These are phyloP conservation scores for Drosophila bocqueti DNA, from an alignment of 1,140 invertebrate genomes.

Conservation along the genomic window DNA sequence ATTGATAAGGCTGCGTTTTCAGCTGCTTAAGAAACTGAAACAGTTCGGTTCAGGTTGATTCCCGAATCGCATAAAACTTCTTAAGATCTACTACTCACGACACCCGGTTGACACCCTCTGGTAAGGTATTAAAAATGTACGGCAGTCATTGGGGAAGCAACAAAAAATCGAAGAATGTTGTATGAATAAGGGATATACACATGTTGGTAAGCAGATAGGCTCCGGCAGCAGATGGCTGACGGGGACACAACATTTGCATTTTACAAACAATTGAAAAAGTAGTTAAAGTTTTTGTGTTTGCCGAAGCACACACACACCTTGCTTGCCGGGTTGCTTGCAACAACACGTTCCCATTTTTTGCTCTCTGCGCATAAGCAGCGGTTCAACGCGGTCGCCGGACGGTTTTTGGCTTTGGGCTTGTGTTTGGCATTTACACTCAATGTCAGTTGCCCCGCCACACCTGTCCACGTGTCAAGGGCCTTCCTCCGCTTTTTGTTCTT, in stretches of 20 bases:
- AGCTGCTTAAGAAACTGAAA: too few relatives aligned
- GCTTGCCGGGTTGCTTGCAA: constrained; percentile 40
- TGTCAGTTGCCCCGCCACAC: constrained; percentile 29
- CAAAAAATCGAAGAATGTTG: constrained; percentile 55
- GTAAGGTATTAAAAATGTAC: not conserved
- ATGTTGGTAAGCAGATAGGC: constrained; percentile 18
- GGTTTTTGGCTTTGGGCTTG: constrained; percentile 52
- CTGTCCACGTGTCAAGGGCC: constrained; percentile 40
- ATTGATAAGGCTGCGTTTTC: not conserved
- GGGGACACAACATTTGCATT: constrained; percentile 75
- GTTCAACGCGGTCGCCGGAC: constrained; percentile 38
- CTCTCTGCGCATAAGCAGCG: constrained; percentile 64
- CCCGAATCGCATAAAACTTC: too few relatives aligned
- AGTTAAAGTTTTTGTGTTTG: constrained; percentile 79
- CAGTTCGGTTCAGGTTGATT: not conserved
- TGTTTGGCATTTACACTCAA: constrained; percentile 76
- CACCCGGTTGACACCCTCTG: too few relatives aligned
- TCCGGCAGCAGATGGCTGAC: constrained; percentile 31
- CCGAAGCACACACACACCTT: constrained; percentile 57
- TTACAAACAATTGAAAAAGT: constrained; percentile 84
- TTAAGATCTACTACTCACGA: not conserved
- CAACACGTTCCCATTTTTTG: constrained; percentile 48
- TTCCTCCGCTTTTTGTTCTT: constrained; percentile 46
- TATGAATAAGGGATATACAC: constrained; percentile 71
- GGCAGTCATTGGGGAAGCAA: not conserved